These are phyloP conservation scores for Toxotes chatareus DNA, from an alignment of 2,113 vertebrate species.

Conservation along the genomic window DNA sequence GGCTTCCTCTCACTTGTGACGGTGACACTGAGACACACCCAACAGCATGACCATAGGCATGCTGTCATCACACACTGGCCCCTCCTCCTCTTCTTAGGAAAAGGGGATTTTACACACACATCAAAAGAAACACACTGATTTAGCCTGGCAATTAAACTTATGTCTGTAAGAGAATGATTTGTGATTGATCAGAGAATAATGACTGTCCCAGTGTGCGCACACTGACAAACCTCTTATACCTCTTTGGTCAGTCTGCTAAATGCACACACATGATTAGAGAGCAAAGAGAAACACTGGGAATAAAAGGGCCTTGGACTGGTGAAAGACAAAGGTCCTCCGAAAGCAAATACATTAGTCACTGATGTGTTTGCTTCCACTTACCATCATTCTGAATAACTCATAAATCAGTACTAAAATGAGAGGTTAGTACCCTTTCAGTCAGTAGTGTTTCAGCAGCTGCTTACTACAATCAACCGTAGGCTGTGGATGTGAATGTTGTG, in stretches of 20 bases:
- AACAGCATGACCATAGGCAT: slow-evolving; percentile 1
- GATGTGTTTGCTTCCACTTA: neutral
- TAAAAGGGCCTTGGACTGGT: neutral
- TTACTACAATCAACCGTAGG: slow-evolving; percentile 17
- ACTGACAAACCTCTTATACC: neutral
- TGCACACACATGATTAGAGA: neutral
- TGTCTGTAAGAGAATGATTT: slow-evolving; percentile 3
- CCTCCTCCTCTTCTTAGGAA: neutral
- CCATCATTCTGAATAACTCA: neutral
- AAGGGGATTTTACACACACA: neutral
- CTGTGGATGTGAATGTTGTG: slow-evolving; percentile 60
- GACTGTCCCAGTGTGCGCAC: neutral
- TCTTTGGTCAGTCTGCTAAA: neutral
- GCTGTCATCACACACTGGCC: neutral
- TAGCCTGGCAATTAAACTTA: neutral
- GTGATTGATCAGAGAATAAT: neutral
- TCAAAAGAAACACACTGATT: neutral
- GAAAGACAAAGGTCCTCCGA: neutral
- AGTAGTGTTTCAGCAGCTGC: slow-evolving; percentile 16
- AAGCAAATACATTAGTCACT: neutral
- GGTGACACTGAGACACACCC: slow-evolving; percentile 7
- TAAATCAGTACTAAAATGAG: neutral
- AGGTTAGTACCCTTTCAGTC: neutral
- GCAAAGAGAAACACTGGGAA: neutral
- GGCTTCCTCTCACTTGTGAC: slow-evolving; percentile 24